Base-by-base conservation (phyloP, 2,797 vertebrate species). In the Tapera naevia region DNA sequence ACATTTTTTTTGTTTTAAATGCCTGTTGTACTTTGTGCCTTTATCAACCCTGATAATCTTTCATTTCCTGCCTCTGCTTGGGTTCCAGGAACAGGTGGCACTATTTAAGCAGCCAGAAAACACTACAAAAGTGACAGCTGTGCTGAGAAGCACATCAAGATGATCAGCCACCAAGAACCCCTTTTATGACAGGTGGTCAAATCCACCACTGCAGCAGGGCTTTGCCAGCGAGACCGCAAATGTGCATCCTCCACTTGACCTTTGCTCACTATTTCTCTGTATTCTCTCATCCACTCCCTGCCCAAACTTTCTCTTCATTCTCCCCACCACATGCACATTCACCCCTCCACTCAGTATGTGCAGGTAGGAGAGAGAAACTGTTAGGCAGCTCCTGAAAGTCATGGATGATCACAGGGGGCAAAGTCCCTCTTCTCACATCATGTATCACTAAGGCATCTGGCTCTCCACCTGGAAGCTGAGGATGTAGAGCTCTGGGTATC, bases 271-370 rank as follows among this genome's bases (percentile, higher is more conserved):
- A 1, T 7, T 61, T 45, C 30, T 53, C 6, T 10, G 33, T 11
- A 28, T 13, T 28, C 21, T 45, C 54, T 67, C 39, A 27, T 18
- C 15, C 10, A 1, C 21, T 48, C 65, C 23, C 24, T 71, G 57
- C n/a, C 48, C 53, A 24, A 71, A 75, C 45, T 62, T 33, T 27
- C 66, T 37, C 58, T 58, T 33, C 4, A 35, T n/a, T 43, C 43
- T 43, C 23, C 7, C 51, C 27, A 22, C 25, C 8, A 33, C 7
- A 30, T 15, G 1, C 24, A 6, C 28, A 28, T 33, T 33, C 5
- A 11, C n/a, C 17, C 5, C 21, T 43, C 57, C 24, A 24, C 11
- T 16, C 5, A 0, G 8, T 17, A 54, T 0, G 0, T 5, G 27
- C 43, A 58, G 3, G 0, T 0, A 50, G 37, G 7, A 27, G 23